Conservation (phyloP, 2,113 vertebrate species). For the Colistium nudipinnis region DNA sequence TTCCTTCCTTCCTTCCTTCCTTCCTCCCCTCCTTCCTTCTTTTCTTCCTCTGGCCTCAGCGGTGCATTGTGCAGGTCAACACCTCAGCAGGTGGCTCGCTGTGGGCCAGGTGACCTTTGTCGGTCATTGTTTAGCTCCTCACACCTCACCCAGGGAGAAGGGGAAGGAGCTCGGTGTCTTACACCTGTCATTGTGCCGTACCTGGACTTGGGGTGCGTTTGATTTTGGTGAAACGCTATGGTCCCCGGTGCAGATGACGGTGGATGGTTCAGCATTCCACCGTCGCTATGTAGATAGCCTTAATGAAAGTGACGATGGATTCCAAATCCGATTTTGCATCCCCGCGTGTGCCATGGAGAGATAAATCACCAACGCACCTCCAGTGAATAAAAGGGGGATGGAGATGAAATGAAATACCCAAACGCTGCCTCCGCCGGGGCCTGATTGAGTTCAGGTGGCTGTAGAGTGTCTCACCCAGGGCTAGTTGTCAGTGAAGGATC, state of each 20-base stretch:
- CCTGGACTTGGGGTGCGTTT: slow-evolving; percentile 23
- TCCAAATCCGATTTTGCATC: slow-evolving; percentile 53
- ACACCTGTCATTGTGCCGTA: slow-evolving; percentile 68
- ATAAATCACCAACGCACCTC: slow-evolving; percentile 69
- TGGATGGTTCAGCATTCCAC: too few relatives aligned
- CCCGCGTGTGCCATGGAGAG: slow-evolving; percentile 23
- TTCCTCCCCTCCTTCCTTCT: slow-evolving; percentile 18
- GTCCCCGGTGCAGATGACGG: too few relatives aligned
- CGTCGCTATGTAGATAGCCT: slow-evolving; percentile 17
- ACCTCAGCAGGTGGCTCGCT: slow-evolving; percentile 68
- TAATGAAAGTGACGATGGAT: slow-evolving; percentile 22
- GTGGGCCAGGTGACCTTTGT: slow-evolving; percentile 79
- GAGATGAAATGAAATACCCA: slow-evolving; percentile 75
- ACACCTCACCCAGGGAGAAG: slow-evolving; percentile 76
- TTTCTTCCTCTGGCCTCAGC: slow-evolving; percentile 42
- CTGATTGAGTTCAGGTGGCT: slow-evolving; percentile 81
- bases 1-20: neutral
- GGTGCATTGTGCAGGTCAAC: slow-evolving; percentile 64
- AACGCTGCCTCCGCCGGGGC: slow-evolving; percentile 63
- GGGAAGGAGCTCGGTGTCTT: slow-evolving; percentile 69
- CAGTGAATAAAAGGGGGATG: slow-evolving; percentile 60
- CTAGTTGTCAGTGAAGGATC: slow-evolving; percentile 80
- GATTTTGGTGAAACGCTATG: neutral
- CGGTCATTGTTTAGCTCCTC: slow-evolving; percentile 78
- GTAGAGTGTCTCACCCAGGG: slow-evolving; percentile 77